Percentiles rank a stretch among this genome's conserved stretches.
Conservation (phyloP, 2,113 vertebrate genomes). For the Eurypyga helias region DNA sequence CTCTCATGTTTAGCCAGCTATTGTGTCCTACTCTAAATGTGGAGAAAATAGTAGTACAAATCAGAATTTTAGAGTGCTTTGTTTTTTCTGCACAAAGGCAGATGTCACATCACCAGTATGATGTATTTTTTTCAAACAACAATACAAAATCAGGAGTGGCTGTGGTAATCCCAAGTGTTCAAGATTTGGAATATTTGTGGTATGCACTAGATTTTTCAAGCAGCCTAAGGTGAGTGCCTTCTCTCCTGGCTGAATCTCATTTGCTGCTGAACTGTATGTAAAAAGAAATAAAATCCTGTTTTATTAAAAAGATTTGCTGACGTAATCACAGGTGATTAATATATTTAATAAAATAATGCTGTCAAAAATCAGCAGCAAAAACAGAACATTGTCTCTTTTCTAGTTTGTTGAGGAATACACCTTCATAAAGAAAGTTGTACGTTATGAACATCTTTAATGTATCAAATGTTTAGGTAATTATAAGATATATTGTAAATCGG, state of each 20-base stretch:
- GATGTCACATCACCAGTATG: neutral
- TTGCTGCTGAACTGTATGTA: neutral
- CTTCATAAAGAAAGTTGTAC: neutral
- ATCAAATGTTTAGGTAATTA: neutral
- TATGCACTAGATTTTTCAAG: neutral
- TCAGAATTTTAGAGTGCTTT: neutral
- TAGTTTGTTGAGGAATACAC: neutral
- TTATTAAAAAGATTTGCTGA: neutral
- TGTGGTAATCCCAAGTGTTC: neutral
- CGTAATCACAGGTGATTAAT: neutral
- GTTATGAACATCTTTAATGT: neutral
- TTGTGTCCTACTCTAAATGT: neutral
- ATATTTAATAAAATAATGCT: neutral
- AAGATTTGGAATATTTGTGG: neutral
- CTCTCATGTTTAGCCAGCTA: neutral
- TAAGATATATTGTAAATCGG: neutral
- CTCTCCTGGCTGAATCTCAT: neutral
- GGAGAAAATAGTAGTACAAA: neutral
- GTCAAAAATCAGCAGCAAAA: neutral
- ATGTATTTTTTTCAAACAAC: neutral
- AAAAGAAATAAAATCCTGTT: neutral
- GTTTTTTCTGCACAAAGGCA: neutral
- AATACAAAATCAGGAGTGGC: neutral
- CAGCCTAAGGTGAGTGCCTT: neutral
- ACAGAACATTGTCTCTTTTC: neutral